Conservation (phyloP, 2,888 invertebrate genomes). For the Adelphocoris suturalis region DNA sequence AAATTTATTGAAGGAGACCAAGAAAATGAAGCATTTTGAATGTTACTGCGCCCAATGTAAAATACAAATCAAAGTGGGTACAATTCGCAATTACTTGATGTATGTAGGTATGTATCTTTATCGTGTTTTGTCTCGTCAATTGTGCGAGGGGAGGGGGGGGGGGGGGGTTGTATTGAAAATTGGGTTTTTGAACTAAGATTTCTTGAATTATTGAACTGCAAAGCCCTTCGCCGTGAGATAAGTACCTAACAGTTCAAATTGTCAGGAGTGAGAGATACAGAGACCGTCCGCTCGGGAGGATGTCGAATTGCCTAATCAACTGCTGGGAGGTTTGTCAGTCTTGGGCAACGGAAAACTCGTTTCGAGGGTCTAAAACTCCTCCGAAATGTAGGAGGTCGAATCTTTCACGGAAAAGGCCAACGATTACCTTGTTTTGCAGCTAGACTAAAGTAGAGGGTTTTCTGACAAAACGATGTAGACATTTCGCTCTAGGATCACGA, state of each 20-base stretch:
- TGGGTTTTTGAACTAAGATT: too few species aligned
- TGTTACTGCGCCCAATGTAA: too few species aligned
- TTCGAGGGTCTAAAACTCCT: neutral
- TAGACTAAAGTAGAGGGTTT: neutral
- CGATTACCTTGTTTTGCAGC: neutral
- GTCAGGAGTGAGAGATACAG: neutral
- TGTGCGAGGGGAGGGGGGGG: too few species aligned
- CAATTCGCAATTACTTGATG: too few species aligned
- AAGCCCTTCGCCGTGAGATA: too few species aligned
- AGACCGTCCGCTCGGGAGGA: neutral
- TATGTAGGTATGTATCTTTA: too few species aligned
- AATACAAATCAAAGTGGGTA: too few species aligned
- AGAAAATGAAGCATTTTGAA: too few species aligned
- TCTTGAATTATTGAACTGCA: too few species aligned
- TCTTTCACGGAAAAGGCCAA: constrained; percentile 17
- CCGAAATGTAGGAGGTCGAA: constrained; percentile 22
- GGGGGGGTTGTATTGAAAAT: too few species aligned
- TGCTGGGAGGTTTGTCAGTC: neutral
- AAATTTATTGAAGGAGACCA: too few species aligned
- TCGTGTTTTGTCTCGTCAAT: too few species aligned
- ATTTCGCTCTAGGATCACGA: neutral
- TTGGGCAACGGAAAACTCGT: constrained; percentile 24
- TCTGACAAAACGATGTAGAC: neutral
- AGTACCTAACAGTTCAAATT: neutral
- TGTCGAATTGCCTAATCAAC: neutral